phyloP scores from a whole-genome alignment of 2,888 invertebrate genomes.

The Epistrophe eligans region DNA sequence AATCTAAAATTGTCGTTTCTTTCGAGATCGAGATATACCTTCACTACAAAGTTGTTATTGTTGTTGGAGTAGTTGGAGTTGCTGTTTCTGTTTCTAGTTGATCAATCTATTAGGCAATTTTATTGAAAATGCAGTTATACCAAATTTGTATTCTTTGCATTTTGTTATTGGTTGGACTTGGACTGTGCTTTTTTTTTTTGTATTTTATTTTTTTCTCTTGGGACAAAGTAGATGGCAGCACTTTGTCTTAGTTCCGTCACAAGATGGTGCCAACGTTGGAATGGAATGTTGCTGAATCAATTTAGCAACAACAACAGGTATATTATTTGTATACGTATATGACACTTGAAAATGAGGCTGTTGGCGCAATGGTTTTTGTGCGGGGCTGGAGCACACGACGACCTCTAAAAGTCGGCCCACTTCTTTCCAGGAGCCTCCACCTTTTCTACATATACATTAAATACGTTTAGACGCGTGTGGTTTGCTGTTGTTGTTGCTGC shows the following conservation, averaged over 20 bases:
- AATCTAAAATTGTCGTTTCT: conserved; percentile 52
- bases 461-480: background rate
- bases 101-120: conserved; percentile 67
- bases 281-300: conserved; percentile 68
- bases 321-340: background rate
- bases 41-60: background rate
- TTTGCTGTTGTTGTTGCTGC: background rate
- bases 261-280: conserved; percentile 57
- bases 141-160: conserved; percentile 52
- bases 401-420: conserved; percentile 74
- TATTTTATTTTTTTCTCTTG: conserved; percentile 9
- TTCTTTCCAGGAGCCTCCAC: conserved; percentile 56
- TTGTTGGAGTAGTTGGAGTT: background rate
- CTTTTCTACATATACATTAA: conserved; percentile 37
- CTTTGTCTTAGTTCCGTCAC: conserved; percentile 65
- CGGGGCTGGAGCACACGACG: conserved; percentile 51
- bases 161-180: conserved; percentile 29
- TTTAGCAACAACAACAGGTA: conserved; percentile 35
- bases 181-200: conserved; percentile 11
- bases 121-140: conserved; percentile 65
- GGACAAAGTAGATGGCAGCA: conserved; percentile 27
- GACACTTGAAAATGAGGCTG: conserved; percentile 57
- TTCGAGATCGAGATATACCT: background rate
- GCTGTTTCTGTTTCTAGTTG: conserved; percentile 20
- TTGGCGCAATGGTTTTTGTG: conserved; percentile 18